Percentiles rank a stretch among this genome's conserved stretches.
Evolutionary conservation across 30 jellyfish, hydroid and myxozoan genomes (phyloP).

Genomic region (Chrysaora quinquecirrha): DNA sequence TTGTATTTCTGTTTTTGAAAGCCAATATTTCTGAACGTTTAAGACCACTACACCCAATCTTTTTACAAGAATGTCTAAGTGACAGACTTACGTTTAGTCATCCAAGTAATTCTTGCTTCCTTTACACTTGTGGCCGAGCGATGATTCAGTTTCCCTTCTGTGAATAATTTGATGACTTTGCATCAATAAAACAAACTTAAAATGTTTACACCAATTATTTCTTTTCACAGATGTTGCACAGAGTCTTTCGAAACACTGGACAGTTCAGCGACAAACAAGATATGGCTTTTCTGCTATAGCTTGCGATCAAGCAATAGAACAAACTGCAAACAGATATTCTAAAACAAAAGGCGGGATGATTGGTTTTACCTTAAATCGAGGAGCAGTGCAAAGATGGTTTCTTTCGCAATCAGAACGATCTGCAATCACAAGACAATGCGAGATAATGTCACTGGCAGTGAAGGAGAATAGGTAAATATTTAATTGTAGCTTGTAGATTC

Average conservation of each 20-base stretch:
- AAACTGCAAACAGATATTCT: neutral
- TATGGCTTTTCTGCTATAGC: constrained; percentile 2
- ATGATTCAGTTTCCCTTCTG: constrained; percentile 2
- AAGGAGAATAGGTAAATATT: neutral
- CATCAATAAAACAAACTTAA: neutral
- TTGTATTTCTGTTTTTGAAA: neutral
- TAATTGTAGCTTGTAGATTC: neutral
- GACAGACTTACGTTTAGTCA: no score
- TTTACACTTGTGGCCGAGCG: constrained; percentile 2
- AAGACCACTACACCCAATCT: constrained; percentile 1
- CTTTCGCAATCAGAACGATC: constrained; percentile 1
- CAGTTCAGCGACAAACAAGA: neutral
- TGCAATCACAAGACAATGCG: constrained; percentile 4
- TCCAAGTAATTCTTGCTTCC: constrained; percentile 2
- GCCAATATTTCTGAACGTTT: constrained; percentile 1
- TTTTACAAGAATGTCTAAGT: neutral
- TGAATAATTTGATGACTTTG: neutral
- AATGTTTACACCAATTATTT: neutral
- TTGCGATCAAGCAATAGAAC: constrained; percentile 2
- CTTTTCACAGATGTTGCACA: neutral
- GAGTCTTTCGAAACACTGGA: constrained; percentile 4
- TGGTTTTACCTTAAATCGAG: neutral
- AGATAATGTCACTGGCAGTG: constrained; percentile 4
- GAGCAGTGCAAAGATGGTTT: constrained; percentile 4
- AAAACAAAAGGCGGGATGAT: constrained; percentile 2